Base-by-base conservation (phyloP, 2,113 vertebrate species). In the Marcusenius ussheri region DNA sequence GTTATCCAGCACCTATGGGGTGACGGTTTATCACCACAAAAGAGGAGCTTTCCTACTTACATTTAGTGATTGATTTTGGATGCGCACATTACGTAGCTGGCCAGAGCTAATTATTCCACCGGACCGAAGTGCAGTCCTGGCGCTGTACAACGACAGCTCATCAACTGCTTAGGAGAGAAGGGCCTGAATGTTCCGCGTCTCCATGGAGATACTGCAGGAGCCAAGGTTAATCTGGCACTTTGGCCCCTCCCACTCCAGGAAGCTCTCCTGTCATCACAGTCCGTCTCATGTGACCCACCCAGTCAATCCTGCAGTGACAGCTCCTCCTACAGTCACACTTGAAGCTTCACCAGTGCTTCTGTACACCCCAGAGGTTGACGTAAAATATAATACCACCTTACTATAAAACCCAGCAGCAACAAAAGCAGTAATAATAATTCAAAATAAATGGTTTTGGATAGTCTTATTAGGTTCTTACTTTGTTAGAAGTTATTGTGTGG, bases 251-350 rank as follows among this genome's bases (percentile, higher is more conserved):
- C 90, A 39, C 24, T 47, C 66, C 84, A n/a, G 66, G 84, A 45
- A 91, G 70, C 58, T 27, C 45, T 42, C 74, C 27, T 24, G 15
- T 87, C 66, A 90, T 10, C 45, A 51, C 83, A 89, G 62, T 42
- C 70, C 35, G 0, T 84, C 89, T 89, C 90, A 85, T 91, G 62
- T 89, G 92, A 90, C 90, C 91, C 58, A n/a, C 91, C 91, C 92
- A 91, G 89, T 92, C 83, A 66, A 89, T 85, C 42, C 58, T 87
- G 58, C 86, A 27, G 49, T 27, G 53, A 21, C 10, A 88, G 77
- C 45, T 50, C 47, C 88, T 27, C 88, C 88, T 88, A 19, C 88
- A 47, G 58, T 74, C 88, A 49, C 27, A 19, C 53, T 70, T 8
- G 11, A 45, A 53, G 46, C 19, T 17, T 27, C 35, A 86, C n/a